Conservation (phyloP, 2,797 vertebrate species). For the Crocidura indochinensis region DNA sequence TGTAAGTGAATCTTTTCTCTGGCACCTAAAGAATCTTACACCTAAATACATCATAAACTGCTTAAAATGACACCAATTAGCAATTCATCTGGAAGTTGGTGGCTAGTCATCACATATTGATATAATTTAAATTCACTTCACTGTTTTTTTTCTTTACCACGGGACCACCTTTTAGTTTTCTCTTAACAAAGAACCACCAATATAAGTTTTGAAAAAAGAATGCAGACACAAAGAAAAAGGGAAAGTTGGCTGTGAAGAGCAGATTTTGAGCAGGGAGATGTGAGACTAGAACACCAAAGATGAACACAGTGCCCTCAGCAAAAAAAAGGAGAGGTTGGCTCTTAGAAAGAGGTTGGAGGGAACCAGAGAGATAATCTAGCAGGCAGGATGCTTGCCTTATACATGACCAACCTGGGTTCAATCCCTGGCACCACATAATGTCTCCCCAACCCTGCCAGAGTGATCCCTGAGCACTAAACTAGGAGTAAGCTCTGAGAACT, state of each 20-base stretch:
- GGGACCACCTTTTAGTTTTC: conserved; percentile 38
- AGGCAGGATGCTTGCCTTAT: too few species aligned
- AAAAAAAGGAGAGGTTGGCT: too few species aligned
- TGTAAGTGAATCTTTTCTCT: conserved; percentile 11
- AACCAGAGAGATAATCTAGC: too few species aligned
- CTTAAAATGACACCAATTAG: conserved; percentile 58
- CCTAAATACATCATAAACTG: conserved; percentile 35
- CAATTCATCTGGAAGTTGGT: conserved; percentile 40
- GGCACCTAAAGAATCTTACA: conserved; percentile 25
- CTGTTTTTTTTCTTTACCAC: conserved; percentile 52
- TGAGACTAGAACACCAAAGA: not conserved
- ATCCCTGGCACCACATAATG: too few species aligned
- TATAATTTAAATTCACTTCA: conserved; percentile 28
- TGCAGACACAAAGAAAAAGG: not conserved
- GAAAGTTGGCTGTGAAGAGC: not conserved
- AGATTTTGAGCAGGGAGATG: not conserved
- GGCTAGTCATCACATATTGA: not conserved
- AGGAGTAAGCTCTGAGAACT: too few species aligned
- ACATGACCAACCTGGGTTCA: too few species aligned
- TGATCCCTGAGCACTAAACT: too few species aligned
- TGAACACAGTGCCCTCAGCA: too few species aligned
- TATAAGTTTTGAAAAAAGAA: conserved; percentile 35
- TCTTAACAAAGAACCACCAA: conserved; percentile 42
- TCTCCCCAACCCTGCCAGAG: too few species aligned
- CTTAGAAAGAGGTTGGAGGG: too few species aligned